These are phyloP conservation scores for Orchestes rusci DNA, from an alignment of 2,888 invertebrate species.

Conservation along the genomic window DNA sequence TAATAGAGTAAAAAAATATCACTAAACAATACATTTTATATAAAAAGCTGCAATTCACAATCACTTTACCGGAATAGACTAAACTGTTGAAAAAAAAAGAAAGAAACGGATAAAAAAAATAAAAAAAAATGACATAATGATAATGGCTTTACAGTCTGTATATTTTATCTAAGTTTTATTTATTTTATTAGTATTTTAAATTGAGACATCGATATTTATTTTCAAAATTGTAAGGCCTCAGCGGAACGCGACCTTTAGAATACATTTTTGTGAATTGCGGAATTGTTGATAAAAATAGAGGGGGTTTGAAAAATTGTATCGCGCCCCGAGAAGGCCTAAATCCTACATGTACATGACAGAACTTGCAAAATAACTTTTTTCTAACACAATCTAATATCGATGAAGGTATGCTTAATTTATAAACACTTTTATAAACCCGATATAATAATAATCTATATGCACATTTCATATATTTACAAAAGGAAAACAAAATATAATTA, in stretches of 20 bases:
- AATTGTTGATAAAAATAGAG: constrained; percentile 24
- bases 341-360: constrained; percentile 35
- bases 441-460: constrained; percentile 45
- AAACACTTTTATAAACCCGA: constrained; percentile 44
- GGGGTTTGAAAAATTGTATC: constrained; percentile 24
- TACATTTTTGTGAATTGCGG: constrained; percentile 24
- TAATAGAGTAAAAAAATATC: constrained; percentile 46
- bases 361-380: constrained; percentile 33
- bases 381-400: constrained; percentile 41
- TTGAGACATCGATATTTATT: constrained; percentile 37
- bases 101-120: constrained; percentile 32
- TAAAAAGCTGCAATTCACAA: constrained; percentile 44
- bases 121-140: constrained; percentile 29
- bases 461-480: constrained; percentile 46
- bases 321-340: constrained; percentile 33
- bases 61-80: constrained; percentile 42
- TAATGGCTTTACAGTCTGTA: constrained; percentile 30
- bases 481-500: constrained; percentile 32
- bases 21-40: constrained; percentile 44
- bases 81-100: constrained; percentile 33
- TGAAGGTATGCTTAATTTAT: constrained; percentile 40
- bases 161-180: constrained; percentile 33
- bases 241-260: constrained; percentile 18
- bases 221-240: constrained; percentile 27
- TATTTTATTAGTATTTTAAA: constrained; percentile 32